phyloP scores from a whole-genome alignment of 2,113 vertebrate species.

The Peromyscus polionotus region DNA sequence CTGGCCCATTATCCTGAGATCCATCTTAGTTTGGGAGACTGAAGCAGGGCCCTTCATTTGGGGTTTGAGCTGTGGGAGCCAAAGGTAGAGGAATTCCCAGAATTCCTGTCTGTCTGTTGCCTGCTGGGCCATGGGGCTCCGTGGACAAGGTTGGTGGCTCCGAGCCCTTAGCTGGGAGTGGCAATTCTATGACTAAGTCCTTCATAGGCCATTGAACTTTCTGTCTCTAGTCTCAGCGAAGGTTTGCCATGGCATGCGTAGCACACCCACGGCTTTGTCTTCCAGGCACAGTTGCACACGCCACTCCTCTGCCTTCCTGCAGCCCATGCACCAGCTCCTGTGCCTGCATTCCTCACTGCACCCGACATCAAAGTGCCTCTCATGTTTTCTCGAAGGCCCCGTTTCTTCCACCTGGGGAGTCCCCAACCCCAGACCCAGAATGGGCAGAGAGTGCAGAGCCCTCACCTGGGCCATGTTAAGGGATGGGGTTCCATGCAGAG shows the following conservation, averaged over 20 bases:
- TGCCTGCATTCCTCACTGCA: not conserved
- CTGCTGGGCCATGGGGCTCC: not conserved
- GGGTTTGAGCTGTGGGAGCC: not conserved
- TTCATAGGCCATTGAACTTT: no score
- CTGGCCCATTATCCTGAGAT: not conserved
- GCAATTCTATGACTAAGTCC: not conserved
- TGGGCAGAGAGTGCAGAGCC: not conserved
- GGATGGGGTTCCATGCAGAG: not conserved
- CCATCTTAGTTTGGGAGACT: not conserved
- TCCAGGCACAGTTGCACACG: not conserved
- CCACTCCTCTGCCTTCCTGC: not conserved
- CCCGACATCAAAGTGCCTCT: not conserved
- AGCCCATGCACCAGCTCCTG: not conserved
- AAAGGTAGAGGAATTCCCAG: not conserved
- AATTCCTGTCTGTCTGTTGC: no score
- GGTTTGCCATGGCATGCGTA: no score
- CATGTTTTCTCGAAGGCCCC: not conserved
- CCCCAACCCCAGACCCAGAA: not conserved
- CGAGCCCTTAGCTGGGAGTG: no score
- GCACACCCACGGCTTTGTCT: not conserved
- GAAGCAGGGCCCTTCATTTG: not conserved
- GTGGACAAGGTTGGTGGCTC: not conserved
- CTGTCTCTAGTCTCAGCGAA: not conserved
- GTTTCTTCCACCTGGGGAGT: no score
- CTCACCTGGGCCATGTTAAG: not conserved